A percentile compares a stretch with the other conserved stretches of the same genome.
These are phyloP conservation scores for Eupithecia pulchellata DNA, from an alignment of 2,888 invertebrate genomes.

Conservation along the genomic window DNA sequence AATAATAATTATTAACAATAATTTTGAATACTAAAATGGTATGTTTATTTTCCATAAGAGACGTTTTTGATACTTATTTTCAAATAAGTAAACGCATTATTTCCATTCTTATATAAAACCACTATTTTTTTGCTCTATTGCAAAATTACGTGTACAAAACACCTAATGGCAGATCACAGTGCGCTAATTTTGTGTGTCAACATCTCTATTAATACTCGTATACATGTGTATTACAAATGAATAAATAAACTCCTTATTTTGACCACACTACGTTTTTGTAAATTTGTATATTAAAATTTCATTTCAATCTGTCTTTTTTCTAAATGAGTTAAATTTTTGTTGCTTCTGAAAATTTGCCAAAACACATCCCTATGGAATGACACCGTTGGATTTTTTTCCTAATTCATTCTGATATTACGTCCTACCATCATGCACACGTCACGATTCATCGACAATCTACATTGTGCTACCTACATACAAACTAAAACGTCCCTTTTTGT, in stretches of 20 bases:
- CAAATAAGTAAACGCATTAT: no score
- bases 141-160: no score
- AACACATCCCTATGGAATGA: background rate
- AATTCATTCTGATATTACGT: background rate
- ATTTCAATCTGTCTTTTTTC: background rate
- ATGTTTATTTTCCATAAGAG: no score
- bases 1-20: no score
- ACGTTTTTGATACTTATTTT: no score
- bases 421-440: background rate
- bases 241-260: background rate
- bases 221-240: no score
- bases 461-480: background rate
- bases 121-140: no score
- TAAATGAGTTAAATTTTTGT: background rate
- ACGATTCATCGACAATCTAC: background rate
- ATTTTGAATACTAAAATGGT: no score
- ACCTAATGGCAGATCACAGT: no score
- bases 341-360: background rate
- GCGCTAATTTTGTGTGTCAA: no score
- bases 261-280: background rate
- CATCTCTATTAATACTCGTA: no score
- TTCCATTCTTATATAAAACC: no score
- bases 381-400: background rate
- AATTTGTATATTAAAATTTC: background rate
- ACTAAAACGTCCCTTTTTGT: conserved; percentile 39